phyloP scores from a whole-genome alignment of 1,140 invertebrate genomes.

The Drosophila sechellia region DNA sequence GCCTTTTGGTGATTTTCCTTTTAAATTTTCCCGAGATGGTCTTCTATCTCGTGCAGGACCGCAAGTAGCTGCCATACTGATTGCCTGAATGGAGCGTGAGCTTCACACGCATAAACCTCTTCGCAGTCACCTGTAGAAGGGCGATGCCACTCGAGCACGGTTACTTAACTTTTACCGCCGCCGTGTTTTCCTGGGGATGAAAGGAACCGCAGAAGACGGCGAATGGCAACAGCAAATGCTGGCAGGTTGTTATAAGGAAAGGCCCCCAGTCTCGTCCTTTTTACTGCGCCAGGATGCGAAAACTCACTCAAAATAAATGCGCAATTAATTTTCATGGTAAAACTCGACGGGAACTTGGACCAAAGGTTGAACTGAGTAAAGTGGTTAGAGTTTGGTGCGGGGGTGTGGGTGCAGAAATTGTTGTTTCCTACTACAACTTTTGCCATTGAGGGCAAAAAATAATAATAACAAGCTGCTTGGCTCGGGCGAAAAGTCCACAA shows the following conservation, averaged over 20 bases:
- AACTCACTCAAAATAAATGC: conserved; percentile 78
- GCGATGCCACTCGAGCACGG: conserved; percentile 37
- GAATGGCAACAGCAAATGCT: conserved; percentile 46
- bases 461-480: conserved; percentile 54
- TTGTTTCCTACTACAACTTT: conserved; percentile 62
- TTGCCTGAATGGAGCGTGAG: background rate
- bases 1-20: too few species aligned
- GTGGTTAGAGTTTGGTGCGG: background rate
- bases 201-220: conserved; percentile 10
- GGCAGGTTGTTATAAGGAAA: conserved; percentile 48
- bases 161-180: conserved; percentile 50
- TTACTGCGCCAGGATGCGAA: conserved; percentile 26
- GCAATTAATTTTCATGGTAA: conserved; percentile 79
- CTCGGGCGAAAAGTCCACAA: conserved; percentile 40
- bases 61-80: background rate
- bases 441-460: conserved; percentile 60
- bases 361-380: conserved; percentile 29
- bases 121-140: conserved; percentile 17
- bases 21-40: background rate
- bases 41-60: background rate
- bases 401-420: conserved; percentile 45
- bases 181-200: background rate
- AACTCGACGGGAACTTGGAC: conserved; percentile 61
- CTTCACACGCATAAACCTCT: conserved; percentile 22
- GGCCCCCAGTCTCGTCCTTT: conserved; percentile 1